Evolutionary conservation across 2,888 invertebrate genomes (phyloP).

Genomic region (Cephus sareptanus): DNA sequence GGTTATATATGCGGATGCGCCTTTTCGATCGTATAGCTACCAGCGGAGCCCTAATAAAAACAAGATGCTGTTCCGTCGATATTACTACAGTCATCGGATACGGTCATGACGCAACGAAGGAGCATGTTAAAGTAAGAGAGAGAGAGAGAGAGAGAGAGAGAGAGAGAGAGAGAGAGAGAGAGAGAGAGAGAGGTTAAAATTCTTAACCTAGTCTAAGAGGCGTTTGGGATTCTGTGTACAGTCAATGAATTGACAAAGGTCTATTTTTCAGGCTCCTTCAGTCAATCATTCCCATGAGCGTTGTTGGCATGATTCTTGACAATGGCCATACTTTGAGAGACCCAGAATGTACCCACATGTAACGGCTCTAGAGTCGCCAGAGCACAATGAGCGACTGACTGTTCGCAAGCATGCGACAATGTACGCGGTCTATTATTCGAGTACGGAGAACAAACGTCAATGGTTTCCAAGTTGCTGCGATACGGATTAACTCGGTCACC

Average conservation of each 20-base stretch:
- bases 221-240: neutral
- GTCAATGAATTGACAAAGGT: neutral
- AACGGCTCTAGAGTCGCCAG: conserved; percentile 31
- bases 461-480: conserved; percentile 26
- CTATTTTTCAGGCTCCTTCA: neutral
- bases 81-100: neutral
- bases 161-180: neutral
- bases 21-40: neutral
- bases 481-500: neutral
- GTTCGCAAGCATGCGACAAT: conserved; percentile 37
- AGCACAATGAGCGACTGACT: conserved; percentile 46
- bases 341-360: conserved; percentile 53
- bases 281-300: neutral
- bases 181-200: neutral
- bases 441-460: conserved; percentile 40
- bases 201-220: neutral
- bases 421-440: conserved; percentile 32
- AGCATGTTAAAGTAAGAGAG: neutral
- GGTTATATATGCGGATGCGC: neutral
- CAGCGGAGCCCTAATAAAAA: neutral
- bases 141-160: too few species aligned
- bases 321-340: neutral
- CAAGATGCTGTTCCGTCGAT: neutral
- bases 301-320: neutral
- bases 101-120: neutral